These are phyloP conservation scores for Cyrtorhinus lividipennis DNA, from an alignment of 1,140 invertebrate genomes.

Conservation along the genomic window DNA sequence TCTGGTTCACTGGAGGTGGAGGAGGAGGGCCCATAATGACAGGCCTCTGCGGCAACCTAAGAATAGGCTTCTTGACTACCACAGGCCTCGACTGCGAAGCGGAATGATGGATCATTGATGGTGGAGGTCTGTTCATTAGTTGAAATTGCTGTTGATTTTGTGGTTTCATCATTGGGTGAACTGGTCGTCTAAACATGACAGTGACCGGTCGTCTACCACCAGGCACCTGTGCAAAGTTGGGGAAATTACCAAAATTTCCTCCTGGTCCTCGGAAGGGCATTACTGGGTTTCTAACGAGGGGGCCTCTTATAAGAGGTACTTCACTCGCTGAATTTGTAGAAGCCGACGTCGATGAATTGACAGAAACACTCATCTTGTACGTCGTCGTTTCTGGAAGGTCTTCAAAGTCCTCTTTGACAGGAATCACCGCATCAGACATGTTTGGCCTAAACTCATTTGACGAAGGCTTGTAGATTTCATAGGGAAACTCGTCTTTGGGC, in stretches of 20 bases:
- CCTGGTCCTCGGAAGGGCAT: background rate
- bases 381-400: slow-evolving; percentile 14
- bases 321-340: background rate
- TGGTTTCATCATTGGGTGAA: slow-evolving; percentile 16
- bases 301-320: background rate
- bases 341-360: background rate
- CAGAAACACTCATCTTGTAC: background rate
- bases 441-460: slow-evolving; percentile 1
- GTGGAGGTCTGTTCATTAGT: slow-evolving; percentile 18
- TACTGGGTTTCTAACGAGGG: background rate
- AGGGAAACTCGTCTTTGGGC: slow-evolving; percentile 14
- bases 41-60: slow-evolving; percentile 19
- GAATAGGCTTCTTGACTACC: slow-evolving; percentile 22
- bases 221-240: background rate
- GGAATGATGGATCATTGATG: slow-evolving; percentile 9
- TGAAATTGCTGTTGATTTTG: slow-evolving; percentile 12
- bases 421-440: slow-evolving; percentile 17
- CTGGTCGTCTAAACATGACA: slow-evolving; percentile 6
- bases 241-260: background rate
- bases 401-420: slow-evolving; percentile 21
- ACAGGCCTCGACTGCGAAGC: slow-evolving; percentile 17
- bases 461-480: slow-evolving; percentile 14
- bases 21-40: slow-evolving; percentile 4
- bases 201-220: background rate
- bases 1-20: background rate